Conservation (phyloP, 2,888 invertebrate species). For the Rotaria magnacalcarata region DNA sequence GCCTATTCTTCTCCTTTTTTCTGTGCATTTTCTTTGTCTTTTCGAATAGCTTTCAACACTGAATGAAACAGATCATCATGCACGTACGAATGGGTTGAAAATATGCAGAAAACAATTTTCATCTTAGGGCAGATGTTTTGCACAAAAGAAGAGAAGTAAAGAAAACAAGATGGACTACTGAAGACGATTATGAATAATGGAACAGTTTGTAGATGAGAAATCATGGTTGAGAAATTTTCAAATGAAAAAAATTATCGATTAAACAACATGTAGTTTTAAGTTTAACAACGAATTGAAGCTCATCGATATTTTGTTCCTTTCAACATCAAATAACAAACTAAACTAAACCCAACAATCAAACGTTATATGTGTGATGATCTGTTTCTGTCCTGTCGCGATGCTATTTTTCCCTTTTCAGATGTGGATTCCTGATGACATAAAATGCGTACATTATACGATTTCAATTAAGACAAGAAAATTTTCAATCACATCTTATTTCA, state of each 20-base stretch:
- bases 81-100: not conserved
- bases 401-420: not conserved
- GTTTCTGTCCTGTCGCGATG: not conserved
- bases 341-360: not conserved
- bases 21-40: not conserved
- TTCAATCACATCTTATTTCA: not conserved
- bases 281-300: not conserved
- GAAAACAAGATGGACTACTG: not conserved
- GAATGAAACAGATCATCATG: constrained; percentile 8
- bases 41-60: constrained; percentile 5
- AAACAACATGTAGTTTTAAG: not conserved
- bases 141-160: not conserved
- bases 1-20: not conserved
- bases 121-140: not conserved
- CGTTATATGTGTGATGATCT: not conserved
- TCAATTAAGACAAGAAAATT: not conserved
- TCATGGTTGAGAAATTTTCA: not conserved
- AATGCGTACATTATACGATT: not conserved
- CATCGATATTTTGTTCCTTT: not conserved
- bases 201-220: not conserved
- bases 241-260: not conserved
- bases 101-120: not conserved
- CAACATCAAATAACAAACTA: not conserved
- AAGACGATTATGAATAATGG: not conserved
- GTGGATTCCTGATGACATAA: not conserved